A percentile compares a stretch with the other conserved stretches of the same genome.
phyloP scores from a whole-genome alignment of 2,113 vertebrate genomes.

The Dicerorhinus sumatrensis region DNA sequence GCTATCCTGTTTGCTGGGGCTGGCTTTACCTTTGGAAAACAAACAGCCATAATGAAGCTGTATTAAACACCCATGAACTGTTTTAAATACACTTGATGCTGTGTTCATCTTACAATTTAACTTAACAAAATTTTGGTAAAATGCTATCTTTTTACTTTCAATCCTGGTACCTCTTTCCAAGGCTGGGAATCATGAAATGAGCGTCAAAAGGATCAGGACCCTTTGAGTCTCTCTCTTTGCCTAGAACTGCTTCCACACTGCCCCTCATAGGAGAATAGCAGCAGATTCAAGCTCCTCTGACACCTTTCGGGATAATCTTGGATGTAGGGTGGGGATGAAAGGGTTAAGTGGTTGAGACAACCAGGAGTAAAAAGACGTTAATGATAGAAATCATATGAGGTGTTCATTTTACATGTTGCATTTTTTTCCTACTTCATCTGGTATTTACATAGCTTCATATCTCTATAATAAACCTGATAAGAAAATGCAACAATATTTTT shows the following conservation, averaged over 20 bases:
- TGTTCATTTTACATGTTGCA: background rate
- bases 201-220: background rate
- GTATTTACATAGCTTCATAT: background rate
- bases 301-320: background rate
- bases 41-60: background rate
- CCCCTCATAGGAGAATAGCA: slow-evolving; percentile 11
- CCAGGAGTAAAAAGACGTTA: background rate
- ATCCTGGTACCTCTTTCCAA: background rate
- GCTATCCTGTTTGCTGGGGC: background rate
- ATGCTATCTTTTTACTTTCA: background rate
- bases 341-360: background rate
- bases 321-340: background rate
- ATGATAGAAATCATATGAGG: accelerated
- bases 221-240: background rate
- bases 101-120: background rate
- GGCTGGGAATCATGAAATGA: slow-evolving; percentile 37
- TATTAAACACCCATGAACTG: background rate
- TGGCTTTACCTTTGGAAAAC: background rate
- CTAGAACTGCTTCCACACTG: slow-evolving; percentile 52
- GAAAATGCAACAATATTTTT: background rate
- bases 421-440: background rate
- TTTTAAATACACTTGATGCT: too few relatives aligned
- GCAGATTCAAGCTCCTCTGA: background rate
- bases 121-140: background rate
- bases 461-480: background rate